Evolutionary conservation across 2,888 invertebrate species (phyloP).

Genomic region (Epirrhoe tristata): DNA sequence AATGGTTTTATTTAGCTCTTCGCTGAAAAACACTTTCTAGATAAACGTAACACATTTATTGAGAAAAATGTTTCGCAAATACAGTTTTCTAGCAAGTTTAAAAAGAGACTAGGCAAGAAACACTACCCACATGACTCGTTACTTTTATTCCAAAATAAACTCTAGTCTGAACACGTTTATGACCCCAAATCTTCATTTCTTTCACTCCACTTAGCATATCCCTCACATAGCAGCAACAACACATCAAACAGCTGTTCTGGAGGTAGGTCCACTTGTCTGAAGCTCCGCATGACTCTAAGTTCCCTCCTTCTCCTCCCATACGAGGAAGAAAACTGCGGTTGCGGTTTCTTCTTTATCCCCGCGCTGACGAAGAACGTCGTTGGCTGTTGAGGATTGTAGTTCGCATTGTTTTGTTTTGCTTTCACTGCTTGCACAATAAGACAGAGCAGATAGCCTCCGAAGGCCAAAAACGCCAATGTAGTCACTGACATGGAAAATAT

Average conservation of each 20-base stretch:
- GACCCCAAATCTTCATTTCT: constrained; percentile 15
- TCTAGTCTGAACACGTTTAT: neutral
- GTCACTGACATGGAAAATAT: constrained; percentile 92
- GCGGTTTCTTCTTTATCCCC: constrained; percentile 77
- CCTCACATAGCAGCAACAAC: constrained; percentile 83
- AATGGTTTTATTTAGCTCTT: constrained; percentile 21
- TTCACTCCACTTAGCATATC: constrained; percentile 82
- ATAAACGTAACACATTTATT: neutral
- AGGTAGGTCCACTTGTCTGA: constrained; percentile 60
- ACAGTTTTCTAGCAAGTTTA: neutral
- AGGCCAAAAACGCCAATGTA: constrained; percentile 92
- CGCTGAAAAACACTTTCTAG: constrained; percentile 17
- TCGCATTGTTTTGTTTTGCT: constrained; percentile 80
- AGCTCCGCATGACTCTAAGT: constrained; percentile 51
- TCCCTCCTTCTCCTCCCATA: constrained; percentile 69
- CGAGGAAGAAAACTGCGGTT: constrained; percentile 69
- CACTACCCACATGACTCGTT: neutral
- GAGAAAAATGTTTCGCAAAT: neutral
- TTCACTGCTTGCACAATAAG: constrained; percentile 91
- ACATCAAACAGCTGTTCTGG: constrained; percentile 82
- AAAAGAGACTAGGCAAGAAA: neutral
- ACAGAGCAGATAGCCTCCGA: constrained; percentile 93
- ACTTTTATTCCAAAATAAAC: neutral
- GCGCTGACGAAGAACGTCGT: constrained; percentile 71
- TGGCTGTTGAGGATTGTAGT: constrained; percentile 63